Evolutionary conservation across 1,140 invertebrate genomes (phyloP).

Genomic region (Musca vetustissima): DNA sequence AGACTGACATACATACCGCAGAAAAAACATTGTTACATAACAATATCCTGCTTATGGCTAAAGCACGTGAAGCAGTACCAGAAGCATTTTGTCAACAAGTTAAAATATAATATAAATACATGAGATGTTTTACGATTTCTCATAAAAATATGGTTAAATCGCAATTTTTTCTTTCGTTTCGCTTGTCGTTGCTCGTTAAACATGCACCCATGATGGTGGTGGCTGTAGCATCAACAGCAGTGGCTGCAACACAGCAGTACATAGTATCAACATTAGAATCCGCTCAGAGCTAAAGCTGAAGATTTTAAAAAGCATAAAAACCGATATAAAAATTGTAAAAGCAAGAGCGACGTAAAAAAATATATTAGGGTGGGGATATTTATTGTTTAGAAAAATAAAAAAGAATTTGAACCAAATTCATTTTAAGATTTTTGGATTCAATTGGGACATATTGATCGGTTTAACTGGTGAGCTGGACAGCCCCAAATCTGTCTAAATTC

Average conservation of each 20-base stretch:
- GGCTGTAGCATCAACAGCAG: not conserved
- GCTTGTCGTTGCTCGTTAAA: conserved; percentile 19
- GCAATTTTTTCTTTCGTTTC: conserved; percentile 11
- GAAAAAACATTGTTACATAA: no score
- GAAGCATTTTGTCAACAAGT: conserved; percentile 23
- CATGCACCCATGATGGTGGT: not conserved
- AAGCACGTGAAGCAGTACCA: not conserved
- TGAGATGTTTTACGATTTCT: conserved; percentile 21
- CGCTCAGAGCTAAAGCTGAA: not conserved
- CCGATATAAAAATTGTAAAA: no score
- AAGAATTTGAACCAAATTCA: no score
- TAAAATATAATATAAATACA: conserved; percentile 14
- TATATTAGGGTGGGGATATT: not conserved
- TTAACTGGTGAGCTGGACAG: no score
- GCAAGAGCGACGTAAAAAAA: no score
- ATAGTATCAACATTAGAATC: conserved; percentile 3
- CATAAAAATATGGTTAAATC: conserved; percentile 23
- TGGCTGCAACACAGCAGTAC: not conserved
- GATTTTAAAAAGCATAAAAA: conserved; percentile 17
- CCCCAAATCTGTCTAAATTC: no score
- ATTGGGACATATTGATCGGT: no score
- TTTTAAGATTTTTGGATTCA: no score
- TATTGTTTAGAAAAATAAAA: no score
- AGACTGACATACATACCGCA: no score
- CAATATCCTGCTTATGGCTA: no score